Evolutionary conservation across 2,113 vertebrate species (phyloP).

Genomic region (Sinocyclocheilus anophthalmus): DNA sequence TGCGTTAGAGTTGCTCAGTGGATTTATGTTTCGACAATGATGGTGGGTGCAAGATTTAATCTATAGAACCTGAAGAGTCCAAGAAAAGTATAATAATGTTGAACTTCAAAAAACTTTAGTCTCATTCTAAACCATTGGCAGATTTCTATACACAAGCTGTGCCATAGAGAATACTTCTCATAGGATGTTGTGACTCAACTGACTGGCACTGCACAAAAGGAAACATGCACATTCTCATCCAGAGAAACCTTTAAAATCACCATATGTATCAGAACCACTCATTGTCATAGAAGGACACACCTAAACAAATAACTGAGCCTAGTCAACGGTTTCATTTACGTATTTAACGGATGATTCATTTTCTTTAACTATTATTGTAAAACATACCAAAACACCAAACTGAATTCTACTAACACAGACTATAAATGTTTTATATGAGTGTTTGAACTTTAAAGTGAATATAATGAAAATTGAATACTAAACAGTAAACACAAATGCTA

Average conservation of each 20-base stretch:
- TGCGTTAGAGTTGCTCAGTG: background rate
- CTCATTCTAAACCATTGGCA: background rate
- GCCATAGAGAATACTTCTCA: background rate
- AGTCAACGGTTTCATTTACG: background rate
- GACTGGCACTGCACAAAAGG: background rate
- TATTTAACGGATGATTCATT: background rate
- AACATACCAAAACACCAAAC: background rate
- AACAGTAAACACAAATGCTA: background rate
- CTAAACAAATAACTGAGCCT: background rate
- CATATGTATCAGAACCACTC: background rate
- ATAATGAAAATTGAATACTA: background rate
- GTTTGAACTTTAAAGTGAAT: background rate
- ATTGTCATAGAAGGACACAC: background rate
- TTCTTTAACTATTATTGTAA: background rate
- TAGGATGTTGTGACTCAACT: constrained; percentile 17
- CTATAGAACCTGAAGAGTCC: background rate
- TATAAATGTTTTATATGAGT: background rate
- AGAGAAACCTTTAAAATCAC: constrained; percentile 7
- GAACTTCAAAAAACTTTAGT: background rate
- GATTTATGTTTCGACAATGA: background rate
- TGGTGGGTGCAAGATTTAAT: background rate
- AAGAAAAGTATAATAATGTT: background rate
- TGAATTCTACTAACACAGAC: background rate
- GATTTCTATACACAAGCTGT: background rate
- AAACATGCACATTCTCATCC: background rate